Percentiles rank a stretch among this genome's conserved stretches.
phyloP scores from a whole-genome alignment of 30 jellyfish, hydroid and myxozoan species.

The Phacellophora camtschatica region DNA sequence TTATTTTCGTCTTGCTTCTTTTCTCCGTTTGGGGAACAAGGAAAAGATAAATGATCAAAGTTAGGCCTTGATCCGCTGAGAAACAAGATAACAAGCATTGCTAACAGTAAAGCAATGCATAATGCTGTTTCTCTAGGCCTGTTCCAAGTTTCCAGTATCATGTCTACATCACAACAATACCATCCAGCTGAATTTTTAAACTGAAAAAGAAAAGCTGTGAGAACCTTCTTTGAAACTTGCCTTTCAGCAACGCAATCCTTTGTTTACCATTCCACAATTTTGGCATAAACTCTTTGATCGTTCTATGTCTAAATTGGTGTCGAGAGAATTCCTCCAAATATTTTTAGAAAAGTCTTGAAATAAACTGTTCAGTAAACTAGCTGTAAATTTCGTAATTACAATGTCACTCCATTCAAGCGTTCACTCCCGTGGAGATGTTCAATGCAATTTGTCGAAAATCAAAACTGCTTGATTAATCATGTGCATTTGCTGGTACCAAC shows the following conservation, averaged over 20 bases:
- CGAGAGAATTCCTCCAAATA: too few relatives aligned
- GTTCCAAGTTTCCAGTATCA: slow-evolving; percentile 44
- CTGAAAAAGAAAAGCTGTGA: too few relatives aligned
- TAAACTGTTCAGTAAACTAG: not conserved
- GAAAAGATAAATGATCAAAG: slow-evolving; percentile 21
- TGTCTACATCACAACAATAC: slow-evolving; percentile 42
- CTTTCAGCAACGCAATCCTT: too few relatives aligned
- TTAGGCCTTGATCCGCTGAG: slow-evolving; percentile 75
- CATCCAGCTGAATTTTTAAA: too few relatives aligned
- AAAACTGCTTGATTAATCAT: slow-evolving; percentile 65
- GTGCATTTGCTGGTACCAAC: slow-evolving; percentile 72
- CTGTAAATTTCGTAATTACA: not conserved
- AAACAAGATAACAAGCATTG: slow-evolving; percentile 70
- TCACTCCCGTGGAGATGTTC: not conserved
- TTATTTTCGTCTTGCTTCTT: not conserved
- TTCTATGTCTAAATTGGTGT: too few relatives aligned
- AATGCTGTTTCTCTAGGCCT: slow-evolving; percentile 85
- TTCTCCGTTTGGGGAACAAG: slow-evolving; percentile 21
- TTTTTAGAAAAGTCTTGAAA: too few relatives aligned
- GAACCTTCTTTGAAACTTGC: too few relatives aligned
- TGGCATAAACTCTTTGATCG: too few relatives aligned
- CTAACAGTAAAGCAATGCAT: slow-evolving; percentile 76
- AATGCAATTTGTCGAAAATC: not conserved
- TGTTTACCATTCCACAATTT: too few relatives aligned
- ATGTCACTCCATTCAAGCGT: slow-evolving; percentile 58